Evolutionary conservation across 2,113 vertebrate species (phyloP).

Genomic region (Macaca mulatta): DNA sequence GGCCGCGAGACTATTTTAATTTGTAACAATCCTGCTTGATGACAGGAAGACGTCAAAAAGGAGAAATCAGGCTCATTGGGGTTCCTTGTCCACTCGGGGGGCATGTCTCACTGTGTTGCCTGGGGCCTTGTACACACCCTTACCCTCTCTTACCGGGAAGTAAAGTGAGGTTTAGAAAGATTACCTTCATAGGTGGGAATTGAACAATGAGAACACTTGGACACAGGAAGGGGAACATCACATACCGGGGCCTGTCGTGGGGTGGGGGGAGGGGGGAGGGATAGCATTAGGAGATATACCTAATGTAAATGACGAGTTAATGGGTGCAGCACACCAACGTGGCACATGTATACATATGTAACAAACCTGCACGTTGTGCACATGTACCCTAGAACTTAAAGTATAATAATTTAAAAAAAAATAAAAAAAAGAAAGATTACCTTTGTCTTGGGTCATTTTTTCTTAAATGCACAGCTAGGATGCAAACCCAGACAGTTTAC

Average conservation of each 20-base stretch:
- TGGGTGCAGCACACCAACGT: too few species aligned
- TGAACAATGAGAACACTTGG: too few species aligned
- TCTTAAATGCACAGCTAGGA: not conserved
- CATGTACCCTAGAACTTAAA: too few species aligned
- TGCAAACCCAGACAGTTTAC: not conserved
- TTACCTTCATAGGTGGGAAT: too few species aligned
- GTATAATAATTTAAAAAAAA: too few species aligned
- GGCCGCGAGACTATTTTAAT: not conserved
- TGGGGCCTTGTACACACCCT: not conserved
- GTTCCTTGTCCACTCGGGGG: not conserved
- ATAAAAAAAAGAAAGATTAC: not conserved
- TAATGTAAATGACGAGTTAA: too few species aligned
- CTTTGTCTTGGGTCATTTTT: not conserved
- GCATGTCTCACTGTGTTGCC: not conserved
- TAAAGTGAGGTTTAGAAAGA: not conserved
- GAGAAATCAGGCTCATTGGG: not conserved
- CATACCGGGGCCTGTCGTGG: too few species aligned
- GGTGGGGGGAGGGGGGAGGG: too few species aligned
- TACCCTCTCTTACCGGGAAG: not conserved
- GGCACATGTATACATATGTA: too few species aligned
- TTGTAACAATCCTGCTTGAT: not conserved
- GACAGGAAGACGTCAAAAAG: not conserved
- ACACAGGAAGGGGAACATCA: too few species aligned
- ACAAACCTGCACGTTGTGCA: too few species aligned
- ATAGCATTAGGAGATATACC: too few species aligned